A percentile compares a stretch with the other conserved stretches of the same genome.
Evolutionary conservation across 2,113 vertebrate genomes (phyloP).

Genomic region (Speoplatyrhinus poulsoni): DNA sequence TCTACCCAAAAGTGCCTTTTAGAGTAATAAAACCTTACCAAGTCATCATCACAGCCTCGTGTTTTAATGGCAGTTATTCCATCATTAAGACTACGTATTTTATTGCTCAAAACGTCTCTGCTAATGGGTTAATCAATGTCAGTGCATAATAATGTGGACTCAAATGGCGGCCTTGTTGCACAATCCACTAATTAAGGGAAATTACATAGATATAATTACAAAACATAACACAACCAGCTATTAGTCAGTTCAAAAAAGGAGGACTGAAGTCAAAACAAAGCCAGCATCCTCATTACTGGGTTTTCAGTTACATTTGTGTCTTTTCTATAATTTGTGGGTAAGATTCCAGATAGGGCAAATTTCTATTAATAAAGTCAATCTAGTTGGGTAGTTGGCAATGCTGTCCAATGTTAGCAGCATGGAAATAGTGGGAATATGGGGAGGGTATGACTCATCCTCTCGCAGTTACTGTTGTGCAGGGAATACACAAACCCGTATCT

Average conservation of each 20-base stretch:
- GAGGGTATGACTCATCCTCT: no score
- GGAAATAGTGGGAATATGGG: no score
- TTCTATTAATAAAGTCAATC: not conserved
- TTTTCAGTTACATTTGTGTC: not conserved
- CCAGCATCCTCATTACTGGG: not conserved
- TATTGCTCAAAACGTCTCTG: not conserved
- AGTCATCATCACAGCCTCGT: no score
- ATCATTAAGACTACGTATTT: conserved; percentile 1
- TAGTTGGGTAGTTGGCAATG: no score
- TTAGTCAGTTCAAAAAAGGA: not conserved
- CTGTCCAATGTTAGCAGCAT: no score
- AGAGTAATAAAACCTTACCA: not conserved
- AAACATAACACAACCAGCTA: not conserved
- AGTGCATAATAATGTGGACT: not conserved
- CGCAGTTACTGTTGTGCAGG: no score
- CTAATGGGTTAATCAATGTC: conserved; percentile 4
- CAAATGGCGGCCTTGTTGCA: not conserved
- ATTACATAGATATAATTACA: not conserved
- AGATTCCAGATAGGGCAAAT: not conserved
- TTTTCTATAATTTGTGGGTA: not conserved
- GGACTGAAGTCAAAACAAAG: not conserved
- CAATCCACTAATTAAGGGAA: not conserved
- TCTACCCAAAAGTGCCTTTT: no score
- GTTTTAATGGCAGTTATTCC: not conserved
- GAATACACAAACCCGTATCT: no score